Conservation (phyloP, 2,113 vertebrate genomes). For the Thamnaconus septentrionalis region DNA sequence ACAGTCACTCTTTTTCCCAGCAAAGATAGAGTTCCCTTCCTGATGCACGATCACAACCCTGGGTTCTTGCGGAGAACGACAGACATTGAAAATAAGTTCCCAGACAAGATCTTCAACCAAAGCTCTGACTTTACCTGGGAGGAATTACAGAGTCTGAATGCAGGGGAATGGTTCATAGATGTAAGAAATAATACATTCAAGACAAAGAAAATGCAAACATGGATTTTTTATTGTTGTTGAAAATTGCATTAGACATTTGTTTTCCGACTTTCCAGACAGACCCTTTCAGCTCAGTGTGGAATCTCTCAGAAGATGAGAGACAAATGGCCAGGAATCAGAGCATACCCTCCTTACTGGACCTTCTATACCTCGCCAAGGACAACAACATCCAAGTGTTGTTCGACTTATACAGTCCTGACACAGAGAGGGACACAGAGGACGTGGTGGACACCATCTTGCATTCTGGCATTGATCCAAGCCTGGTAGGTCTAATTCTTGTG, state of each 20-base stretch:
- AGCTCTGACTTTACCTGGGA: slow-evolving; percentile 79
- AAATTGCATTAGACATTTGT: neutral
- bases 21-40: slow-evolving; percentile 81
- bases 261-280: slow-evolving; percentile 70
- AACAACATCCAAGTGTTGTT: slow-evolving; percentile 86
- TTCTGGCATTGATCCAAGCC: slow-evolving; percentile 68
- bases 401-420: slow-evolving; percentile 79
- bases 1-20: slow-evolving; percentile 41
- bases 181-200: slow-evolving; percentile 68
- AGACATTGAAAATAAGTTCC: slow-evolving; percentile 76
- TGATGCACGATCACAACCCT: slow-evolving; percentile 84
- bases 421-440: slow-evolving; percentile 68
- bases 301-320: slow-evolving; percentile 71
- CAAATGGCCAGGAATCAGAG: slow-evolving; percentile 65
- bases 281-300: slow-evolving; percentile 78
- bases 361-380: slow-evolving; percentile 69
- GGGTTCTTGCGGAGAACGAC: slow-evolving; percentile 85
- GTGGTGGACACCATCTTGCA: slow-evolving; percentile 69
- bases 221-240: neutral
- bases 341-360: slow-evolving; percentile 75
- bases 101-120: slow-evolving; percentile 20
- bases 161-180: slow-evolving; percentile 91
- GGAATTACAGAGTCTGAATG: slow-evolving; percentile 81
- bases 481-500: slow-evolving; percentile 67
- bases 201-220: neutral